Percentiles rank a stretch among this genome's conserved stretches.
Conservation (phyloP, 2,113 vertebrate genomes). For the Halcyon senegalensis region DNA sequence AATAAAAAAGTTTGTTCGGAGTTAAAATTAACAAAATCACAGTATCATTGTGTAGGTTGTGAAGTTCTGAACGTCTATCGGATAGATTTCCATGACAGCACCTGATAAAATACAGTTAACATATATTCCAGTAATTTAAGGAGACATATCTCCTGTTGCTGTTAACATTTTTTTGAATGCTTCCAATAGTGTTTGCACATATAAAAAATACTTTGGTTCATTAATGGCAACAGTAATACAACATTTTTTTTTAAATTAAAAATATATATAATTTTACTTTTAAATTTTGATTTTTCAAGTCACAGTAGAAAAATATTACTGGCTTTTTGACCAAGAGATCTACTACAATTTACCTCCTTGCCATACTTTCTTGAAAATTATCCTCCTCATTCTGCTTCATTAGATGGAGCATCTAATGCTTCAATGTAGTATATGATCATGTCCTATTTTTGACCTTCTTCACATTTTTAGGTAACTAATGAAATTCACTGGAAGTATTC, state of each 20-base stretch:
- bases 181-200: background rate
- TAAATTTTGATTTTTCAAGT: background rate
- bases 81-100: background rate
- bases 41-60: background rate
- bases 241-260: background rate
- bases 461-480: background rate
- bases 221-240: background rate
- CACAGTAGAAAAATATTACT: background rate
- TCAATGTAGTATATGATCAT: background rate
- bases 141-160: background rate
- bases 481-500: background rate
- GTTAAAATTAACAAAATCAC: background rate
- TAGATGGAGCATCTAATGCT: background rate
- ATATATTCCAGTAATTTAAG: background rate
- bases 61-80: background rate
- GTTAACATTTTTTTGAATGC: background rate
- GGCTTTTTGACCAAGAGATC: background rate
- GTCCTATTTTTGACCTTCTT: background rate
- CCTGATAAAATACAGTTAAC: background rate
- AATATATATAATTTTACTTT: background rate
- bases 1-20: background rate
- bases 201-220: background rate
- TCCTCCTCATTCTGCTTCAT: background rate
- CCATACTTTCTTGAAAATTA: background rate
- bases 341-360: background rate